phyloP scores from a whole-genome alignment of 1,140 invertebrate genomes.

The Calephelis nemesis region DNA sequence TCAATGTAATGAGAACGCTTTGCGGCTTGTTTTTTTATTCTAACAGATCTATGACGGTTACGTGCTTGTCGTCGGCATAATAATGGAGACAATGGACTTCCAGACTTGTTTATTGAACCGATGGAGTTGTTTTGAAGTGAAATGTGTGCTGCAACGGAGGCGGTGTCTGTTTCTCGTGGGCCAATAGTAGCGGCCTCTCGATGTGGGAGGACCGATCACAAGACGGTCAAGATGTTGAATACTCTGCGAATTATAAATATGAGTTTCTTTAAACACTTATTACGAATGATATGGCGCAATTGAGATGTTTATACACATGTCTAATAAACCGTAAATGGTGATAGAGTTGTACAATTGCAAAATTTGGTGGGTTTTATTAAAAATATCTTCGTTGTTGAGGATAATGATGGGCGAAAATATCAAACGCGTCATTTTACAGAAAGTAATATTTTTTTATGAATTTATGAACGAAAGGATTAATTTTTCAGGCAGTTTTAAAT shows the following conservation, averaged over 20 bases:
- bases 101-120: constrained; percentile 73
- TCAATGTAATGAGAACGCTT: constrained; percentile 43
- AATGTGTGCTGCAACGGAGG: constrained; percentile 69
- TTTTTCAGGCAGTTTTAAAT: no score
- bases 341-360: neutral
- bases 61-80: constrained; percentile 56
- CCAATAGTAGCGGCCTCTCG: constrained; percentile 56
- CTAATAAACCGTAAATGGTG: constrained; percentile 2
- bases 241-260: constrained; percentile 54
- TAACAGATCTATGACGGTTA: constrained; percentile 61
- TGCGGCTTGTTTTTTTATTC: constrained; percentile 44
- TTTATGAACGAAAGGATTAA: no score
- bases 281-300: constrained; percentile 14
- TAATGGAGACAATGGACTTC: constrained; percentile 68
- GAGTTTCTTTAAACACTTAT: constrained; percentile 26
- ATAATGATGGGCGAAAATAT: no score
- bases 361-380: no score
- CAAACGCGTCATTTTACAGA: no score
- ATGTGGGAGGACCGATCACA: constrained; percentile 65
- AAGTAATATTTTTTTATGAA: no score
- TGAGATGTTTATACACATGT: constrained; percentile 18
- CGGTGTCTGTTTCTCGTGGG: constrained; percentile 49
- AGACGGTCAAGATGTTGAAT: constrained; percentile 47
- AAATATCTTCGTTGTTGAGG: no score
- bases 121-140: constrained; percentile 73